Base-by-base conservation (phyloP, 2,888 invertebrate species). In the Chorisops tibialis region DNA sequence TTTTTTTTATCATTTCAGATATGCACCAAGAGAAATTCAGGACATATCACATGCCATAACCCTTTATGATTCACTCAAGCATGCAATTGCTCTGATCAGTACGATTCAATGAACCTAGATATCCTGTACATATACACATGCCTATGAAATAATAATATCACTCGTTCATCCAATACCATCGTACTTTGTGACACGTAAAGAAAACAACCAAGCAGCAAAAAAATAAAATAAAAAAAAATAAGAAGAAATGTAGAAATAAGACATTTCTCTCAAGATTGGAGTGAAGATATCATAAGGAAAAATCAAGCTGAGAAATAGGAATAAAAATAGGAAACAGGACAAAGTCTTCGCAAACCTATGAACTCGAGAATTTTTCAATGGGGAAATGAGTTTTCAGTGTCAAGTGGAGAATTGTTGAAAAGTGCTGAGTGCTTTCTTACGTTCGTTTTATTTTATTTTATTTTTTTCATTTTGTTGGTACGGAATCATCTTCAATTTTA, bases 371-470 rank as follows among this genome's bases (percentile, higher is more conserved):
- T 16, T 51, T 30, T 59, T 49, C 54, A 49, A 64, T 62, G 56
- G 64, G n/a, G 62, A 64, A 64, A 64, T 64, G 64, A 64, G 60
- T 64, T 64, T 64, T 64, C 59, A 64, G 62, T 64, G 64, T 64
- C 64, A 64, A 64, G 60, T 64, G 64, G 54, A 37, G 59, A 64
- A 62, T 62, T 64, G 56, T 62, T 64, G 64, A 64, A 47, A 64
- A 64, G 59, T 64, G 62, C 58, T 62, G 62, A 64, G 64, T 64
- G 64, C 64, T 64, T 64, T 64, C 60, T 54, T 62, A 56, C 56
- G 62, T 64, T 62, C 50, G 39, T 58, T 43, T 51, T 22, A 37
- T n/a, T n/a, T n/a, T n/a, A n/a, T n/a, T 38, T 59, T 14, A 19
- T 21, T 14, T 24, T 41, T 43, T 18, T 30, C 18, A 56, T 56